A percentile compares a stretch with the other conserved stretches of the same genome.
These are phyloP conservation scores for Pristionchus mayeri DNA, from an alignment of 2,888 invertebrate species.

Conservation along the genomic window DNA sequence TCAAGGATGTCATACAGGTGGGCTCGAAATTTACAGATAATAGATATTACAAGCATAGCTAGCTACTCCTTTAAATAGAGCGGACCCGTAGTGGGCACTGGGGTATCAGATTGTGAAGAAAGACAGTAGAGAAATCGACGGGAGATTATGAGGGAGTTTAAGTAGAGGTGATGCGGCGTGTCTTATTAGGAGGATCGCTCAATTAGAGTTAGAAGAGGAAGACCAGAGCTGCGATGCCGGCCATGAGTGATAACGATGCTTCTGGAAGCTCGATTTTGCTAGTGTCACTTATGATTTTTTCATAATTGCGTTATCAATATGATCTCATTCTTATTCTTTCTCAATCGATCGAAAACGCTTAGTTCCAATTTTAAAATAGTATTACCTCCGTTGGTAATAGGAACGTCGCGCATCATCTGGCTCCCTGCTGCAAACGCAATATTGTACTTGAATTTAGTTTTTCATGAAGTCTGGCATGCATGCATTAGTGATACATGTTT, in stretches of 20 bases:
- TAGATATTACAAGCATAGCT: background rate
- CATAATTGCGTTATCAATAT: too few species aligned
- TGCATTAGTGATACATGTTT: background rate
- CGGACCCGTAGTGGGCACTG: constrained; percentile 29
- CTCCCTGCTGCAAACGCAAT: background rate
- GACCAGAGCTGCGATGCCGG: background rate
- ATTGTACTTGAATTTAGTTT: background rate
- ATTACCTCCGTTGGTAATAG: constrained; percentile 12
- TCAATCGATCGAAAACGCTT: too few species aligned
- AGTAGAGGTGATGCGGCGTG: constrained; percentile 40
- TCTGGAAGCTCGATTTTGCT: background rate
- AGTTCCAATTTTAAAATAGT: too few species aligned
- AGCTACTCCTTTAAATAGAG: constrained; percentile 33
- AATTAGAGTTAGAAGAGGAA: background rate
- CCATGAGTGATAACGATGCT: background rate
- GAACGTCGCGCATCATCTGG: constrained; percentile 30
- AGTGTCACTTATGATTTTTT: too few species aligned
- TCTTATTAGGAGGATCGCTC: background rate
- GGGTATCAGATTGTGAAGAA: constrained; percentile 10
- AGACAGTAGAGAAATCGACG: background rate
- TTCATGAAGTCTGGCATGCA: background rate
- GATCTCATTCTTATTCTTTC: too few species aligned
- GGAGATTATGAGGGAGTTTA: background rate
- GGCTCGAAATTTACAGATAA: constrained; percentile 11
- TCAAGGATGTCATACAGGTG: constrained; percentile 29